A percentile compares a stretch with the other conserved stretches of the same genome.
Evolutionary conservation across 2,888 invertebrate species (phyloP).

Genomic region (Neoaliturus tenellus): DNA sequence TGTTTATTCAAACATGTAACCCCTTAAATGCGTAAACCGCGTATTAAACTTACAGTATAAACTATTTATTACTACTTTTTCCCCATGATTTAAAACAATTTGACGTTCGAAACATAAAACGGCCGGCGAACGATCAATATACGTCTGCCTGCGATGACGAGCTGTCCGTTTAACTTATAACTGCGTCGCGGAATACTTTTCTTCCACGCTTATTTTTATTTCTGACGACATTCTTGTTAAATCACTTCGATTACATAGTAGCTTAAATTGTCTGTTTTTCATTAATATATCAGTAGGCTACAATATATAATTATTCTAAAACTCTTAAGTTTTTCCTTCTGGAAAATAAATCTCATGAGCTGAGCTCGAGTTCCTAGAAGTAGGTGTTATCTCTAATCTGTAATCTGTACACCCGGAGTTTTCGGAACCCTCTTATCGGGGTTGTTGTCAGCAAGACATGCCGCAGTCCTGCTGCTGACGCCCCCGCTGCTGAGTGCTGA

Average conservation of each 20-base stretch:
- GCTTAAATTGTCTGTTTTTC: too few relatives aligned
- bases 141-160: background rate
- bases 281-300: too few relatives aligned
- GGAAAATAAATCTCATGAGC: too few relatives aligned
- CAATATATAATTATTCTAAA: too few relatives aligned
- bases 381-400: background rate
- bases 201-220: background rate
- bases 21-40: background rate
- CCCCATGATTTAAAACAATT: background rate
- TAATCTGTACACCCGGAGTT: background rate
- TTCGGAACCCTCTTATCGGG: background rate
- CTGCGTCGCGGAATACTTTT: constrained; percentile 6
- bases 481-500: background rate
- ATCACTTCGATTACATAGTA: background rate
- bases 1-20: too few relatives aligned
- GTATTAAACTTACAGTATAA: background rate
- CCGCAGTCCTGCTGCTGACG: background rate
- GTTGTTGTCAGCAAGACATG: too few relatives aligned
- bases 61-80: background rate
- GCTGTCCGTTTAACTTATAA: background rate
- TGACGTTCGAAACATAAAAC: background rate
- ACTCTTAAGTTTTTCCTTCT: too few relatives aligned
- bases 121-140: background rate
- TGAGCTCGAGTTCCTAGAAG: background rate
- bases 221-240: too few relatives aligned